Percentiles rank a stretch among this genome's conserved stretches.
phyloP scores from a whole-genome alignment of 2,797 vertebrate genomes.

The Danionella dracula region DNA sequence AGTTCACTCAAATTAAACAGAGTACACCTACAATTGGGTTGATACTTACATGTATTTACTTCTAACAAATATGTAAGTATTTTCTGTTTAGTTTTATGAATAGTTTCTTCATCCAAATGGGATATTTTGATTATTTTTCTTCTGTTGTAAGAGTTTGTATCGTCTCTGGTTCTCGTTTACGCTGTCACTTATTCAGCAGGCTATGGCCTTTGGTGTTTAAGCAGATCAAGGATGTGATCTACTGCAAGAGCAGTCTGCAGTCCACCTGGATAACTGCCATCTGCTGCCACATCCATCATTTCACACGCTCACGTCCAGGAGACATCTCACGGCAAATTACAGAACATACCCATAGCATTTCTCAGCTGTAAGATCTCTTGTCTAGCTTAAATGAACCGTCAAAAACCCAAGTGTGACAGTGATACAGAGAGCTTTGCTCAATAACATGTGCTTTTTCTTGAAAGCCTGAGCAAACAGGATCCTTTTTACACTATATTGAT shows the following conservation, averaged over 20 bases:
- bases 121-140: no score
- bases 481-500: background rate
- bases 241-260: background rate
- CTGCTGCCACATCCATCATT: slow-evolving; percentile 27
- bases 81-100: no score
- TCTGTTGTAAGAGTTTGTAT: no score
- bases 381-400: background rate
- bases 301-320: slow-evolving; percentile 10
- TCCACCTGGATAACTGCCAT: slow-evolving; percentile 32
- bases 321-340: slow-evolving; percentile 11
- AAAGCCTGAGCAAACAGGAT: background rate
- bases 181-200: slow-evolving; percentile 25
- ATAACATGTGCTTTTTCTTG: background rate
- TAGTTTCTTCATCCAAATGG: no score
- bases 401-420: background rate
- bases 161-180: no score
- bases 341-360: slow-evolving; percentile 7
- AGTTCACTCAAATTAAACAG: no score
- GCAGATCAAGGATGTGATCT: no score
- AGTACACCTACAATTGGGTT: no score
- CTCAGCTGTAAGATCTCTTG: slow-evolving; percentile 1
- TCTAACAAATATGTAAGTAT: no score
- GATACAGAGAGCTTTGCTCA: background rate
- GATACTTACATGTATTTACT: no score
- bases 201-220: background rate